phyloP scores from a whole-genome alignment of 2,888 invertebrate genomes.

The Eupsilia transversa region DNA sequence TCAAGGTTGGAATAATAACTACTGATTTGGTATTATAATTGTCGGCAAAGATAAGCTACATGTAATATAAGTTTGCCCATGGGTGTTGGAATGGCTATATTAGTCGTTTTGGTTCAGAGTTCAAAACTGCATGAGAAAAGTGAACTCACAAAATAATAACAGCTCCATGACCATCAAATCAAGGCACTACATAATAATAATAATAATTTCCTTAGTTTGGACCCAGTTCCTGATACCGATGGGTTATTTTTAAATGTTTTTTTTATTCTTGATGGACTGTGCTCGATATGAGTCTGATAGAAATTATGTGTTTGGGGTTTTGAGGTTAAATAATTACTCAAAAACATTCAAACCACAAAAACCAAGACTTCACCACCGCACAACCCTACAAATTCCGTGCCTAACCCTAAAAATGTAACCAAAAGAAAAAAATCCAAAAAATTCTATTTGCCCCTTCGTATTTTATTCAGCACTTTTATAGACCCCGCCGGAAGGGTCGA shows the following conservation, averaged over 20 bases:
- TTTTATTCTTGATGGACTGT: too few relatives aligned
- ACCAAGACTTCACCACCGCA: background rate
- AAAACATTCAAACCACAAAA: background rate
- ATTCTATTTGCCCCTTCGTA: constrained; percentile 56
- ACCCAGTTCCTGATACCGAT: too few relatives aligned
- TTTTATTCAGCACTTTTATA: constrained; percentile 68
- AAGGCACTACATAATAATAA: background rate
- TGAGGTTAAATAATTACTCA: background rate
- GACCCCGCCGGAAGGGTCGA: constrained; percentile 62
- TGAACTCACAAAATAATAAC: background rate
- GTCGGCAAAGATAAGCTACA: constrained; percentile 12
- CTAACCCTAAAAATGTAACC: background rate
- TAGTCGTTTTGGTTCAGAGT: background rate
- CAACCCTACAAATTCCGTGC: constrained; percentile 9
- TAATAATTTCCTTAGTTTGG: too few relatives aligned
- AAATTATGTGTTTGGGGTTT: too few relatives aligned
- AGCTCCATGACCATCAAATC: background rate
- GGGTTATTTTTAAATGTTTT: too few relatives aligned
- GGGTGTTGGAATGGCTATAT: background rate
- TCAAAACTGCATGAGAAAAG: background rate
- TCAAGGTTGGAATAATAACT: constrained; percentile 33
- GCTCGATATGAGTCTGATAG: too few relatives aligned
- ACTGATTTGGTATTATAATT: constrained; percentile 44
- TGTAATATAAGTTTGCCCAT: constrained; percentile 6
- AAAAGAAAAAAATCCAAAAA: constrained; percentile 41